A percentile compares a stretch with the other conserved stretches of the same genome.
Evolutionary conservation across 2,797 vertebrate species (phyloP).

Genomic region (Phrynocephalus forsythii): DNA sequence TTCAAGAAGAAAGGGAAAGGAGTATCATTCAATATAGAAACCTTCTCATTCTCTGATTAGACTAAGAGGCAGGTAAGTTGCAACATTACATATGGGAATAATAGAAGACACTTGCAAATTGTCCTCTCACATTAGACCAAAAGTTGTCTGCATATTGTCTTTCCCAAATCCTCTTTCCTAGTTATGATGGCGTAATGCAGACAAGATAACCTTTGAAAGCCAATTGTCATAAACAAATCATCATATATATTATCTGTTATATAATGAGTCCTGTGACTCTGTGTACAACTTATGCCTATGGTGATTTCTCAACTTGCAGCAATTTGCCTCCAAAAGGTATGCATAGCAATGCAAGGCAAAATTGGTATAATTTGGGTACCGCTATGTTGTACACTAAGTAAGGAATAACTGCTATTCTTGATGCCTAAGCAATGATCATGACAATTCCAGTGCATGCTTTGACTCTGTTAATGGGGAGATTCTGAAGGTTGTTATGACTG

Average conservation of each 20-base stretch:
- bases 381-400: neutral
- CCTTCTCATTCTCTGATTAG: neutral
- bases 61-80: neutral
- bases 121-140: neutral
- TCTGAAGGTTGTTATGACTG: no score
- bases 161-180: neutral
- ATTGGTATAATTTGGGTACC: neutral
- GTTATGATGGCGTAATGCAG: no score
- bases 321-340: no score
- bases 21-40: no score
- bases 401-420: neutral
- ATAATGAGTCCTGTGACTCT: no score
- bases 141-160: neutral
- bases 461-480: no score
- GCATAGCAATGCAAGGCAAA: no score
- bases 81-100: neutral
- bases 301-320: no score
- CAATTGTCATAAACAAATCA: neutral
- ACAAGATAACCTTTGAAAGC: no score
- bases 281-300: no score
- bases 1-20: neutral
- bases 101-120: neutral
- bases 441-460: no score
- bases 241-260: no score
- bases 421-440: neutral